Evolutionary conservation across 2,888 invertebrate species (phyloP).

Genomic region (Eumerus sabulonum): DNA sequence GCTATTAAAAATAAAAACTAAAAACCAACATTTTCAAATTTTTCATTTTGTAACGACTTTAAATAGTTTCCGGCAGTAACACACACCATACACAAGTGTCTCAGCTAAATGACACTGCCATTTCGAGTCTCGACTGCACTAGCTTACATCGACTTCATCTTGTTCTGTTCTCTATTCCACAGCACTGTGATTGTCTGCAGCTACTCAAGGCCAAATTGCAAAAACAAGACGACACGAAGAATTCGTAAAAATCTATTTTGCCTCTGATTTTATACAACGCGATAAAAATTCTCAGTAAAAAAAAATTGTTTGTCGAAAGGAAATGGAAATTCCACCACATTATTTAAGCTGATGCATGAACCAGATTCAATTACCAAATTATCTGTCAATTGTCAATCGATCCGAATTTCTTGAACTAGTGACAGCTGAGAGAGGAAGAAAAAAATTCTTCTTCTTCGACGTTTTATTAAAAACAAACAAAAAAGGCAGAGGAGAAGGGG

Average conservation of each 20-base stretch:
- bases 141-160: no score
- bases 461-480: no score
- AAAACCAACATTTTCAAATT: no score
- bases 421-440: constrained; percentile 19
- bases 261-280: neutral
- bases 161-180: neutral
- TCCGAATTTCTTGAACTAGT: neutral
- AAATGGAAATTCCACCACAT: neutral
- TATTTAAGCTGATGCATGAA: neutral
- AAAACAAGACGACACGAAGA: neutral
- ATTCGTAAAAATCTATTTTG: neutral
- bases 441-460: neutral
- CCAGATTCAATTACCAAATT: neutral
- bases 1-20: no score
- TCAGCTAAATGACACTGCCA: no score
- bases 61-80: no score
- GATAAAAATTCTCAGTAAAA: neutral
- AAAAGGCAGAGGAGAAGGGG: neutral
- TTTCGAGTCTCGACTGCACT: no score
- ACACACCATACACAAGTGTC: no score
- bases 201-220: constrained; percentile 21
- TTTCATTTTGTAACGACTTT: no score
- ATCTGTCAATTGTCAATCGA: constrained; percentile 25
- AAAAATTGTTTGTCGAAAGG: neutral
- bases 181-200: constrained; percentile 49